Conservation (phyloP, 2,113 vertebrate genomes). For the Clarias macrocephalus region DNA sequence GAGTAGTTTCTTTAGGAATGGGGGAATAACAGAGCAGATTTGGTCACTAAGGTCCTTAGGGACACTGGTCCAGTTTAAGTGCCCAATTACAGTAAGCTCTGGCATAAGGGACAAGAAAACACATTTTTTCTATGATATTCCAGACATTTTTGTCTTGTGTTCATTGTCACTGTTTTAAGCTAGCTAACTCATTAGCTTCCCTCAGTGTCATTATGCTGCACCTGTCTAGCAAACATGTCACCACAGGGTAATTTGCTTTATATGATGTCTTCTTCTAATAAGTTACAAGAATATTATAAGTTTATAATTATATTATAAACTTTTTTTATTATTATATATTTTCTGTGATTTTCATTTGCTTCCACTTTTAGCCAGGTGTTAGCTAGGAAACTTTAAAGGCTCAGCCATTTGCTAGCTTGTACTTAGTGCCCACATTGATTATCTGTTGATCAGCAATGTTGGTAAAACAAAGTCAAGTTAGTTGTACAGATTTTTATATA, state of each 20-base stretch:
- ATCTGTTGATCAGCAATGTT: neutral
- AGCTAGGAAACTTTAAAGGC: neutral
- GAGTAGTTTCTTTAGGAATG: neutral
- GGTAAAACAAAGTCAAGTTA: neutral
- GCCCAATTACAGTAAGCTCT: neutral
- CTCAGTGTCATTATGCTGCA: neutral
- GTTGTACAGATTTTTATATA: neutral
- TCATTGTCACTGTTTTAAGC: neutral
- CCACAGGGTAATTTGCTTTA: neutral
- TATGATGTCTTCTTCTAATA: neutral
- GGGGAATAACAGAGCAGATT: neutral
- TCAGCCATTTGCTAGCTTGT: neutral
- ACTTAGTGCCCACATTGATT: neutral
- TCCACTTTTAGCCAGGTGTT: neutral
- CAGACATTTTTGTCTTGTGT: neutral
- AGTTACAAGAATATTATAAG: neutral
- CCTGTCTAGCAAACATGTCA: neutral
- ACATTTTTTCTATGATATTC: neutral
- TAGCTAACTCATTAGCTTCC: neutral
- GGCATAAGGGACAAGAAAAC: neutral
- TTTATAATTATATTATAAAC: too few relatives aligned
- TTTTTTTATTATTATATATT: too few relatives aligned
- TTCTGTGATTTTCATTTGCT: neutral
- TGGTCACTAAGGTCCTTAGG: neutral
- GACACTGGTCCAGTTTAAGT: neutral